phyloP scores from a whole-genome alignment of 2,888 invertebrate species.

The Sabatieria punctata region DNA sequence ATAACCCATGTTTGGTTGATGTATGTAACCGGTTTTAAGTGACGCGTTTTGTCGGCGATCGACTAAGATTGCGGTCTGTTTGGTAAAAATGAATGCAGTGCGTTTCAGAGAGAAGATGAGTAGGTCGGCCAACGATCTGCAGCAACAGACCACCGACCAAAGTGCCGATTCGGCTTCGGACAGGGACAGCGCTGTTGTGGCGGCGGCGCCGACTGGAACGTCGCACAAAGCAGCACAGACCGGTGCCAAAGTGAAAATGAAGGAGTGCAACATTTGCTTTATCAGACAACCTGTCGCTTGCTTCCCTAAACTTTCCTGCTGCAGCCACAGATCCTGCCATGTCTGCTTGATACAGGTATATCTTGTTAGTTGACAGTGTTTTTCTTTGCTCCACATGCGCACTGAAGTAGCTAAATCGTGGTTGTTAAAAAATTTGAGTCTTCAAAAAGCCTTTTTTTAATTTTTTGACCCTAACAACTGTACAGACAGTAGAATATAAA shows the following conservation, averaged over 20 bases:
- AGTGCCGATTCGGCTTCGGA: not conserved
- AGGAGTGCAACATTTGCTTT: constrained; percentile 26
- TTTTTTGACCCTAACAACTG: no score
- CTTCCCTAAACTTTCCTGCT: constrained; percentile 22
- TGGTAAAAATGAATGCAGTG: not conserved
- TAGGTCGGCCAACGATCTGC: constrained; percentile 8
- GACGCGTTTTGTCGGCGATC: no score
- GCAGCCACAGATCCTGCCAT: constrained; percentile 20
- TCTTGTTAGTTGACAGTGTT: not conserved
- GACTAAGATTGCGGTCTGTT: no score
- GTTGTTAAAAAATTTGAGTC: no score
- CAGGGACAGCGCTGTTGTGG: not conserved
- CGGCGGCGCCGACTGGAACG: not conserved
- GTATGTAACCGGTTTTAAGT: no score
- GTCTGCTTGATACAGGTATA: constrained; percentile 16
- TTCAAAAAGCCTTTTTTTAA: no score
- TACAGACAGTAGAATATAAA: no score
- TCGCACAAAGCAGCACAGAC: not conserved
- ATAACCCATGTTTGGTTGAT: no score
- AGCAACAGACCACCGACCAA: constrained; percentile 2
- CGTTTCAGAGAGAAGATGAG: constrained; percentile 1
- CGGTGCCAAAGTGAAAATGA: constrained; percentile 1
- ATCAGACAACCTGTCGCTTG: constrained; percentile 15
- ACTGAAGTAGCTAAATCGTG: no score
- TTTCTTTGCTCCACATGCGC: not conserved